phyloP scores from a whole-genome alignment of 2,888 invertebrate species.

The Pachycephus smyrnensis region DNA sequence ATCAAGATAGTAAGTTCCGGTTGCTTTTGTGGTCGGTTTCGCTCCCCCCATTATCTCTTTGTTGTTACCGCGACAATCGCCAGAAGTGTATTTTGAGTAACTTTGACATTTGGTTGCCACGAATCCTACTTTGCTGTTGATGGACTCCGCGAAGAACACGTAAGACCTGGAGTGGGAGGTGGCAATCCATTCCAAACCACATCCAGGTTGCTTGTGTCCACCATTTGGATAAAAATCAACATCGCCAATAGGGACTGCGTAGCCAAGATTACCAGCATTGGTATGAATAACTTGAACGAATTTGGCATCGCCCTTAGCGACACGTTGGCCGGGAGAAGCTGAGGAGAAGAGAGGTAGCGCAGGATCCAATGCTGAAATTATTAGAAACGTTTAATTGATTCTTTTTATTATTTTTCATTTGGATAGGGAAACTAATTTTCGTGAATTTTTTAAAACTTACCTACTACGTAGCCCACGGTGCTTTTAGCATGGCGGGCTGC shows the following conservation, averaged over 20 bases:
- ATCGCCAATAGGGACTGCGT: slow-evolving; percentile 52
- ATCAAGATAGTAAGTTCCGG: background rate
- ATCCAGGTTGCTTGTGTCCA: slow-evolving; percentile 42
- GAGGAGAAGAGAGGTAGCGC: slow-evolving; percentile 57
- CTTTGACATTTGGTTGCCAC: background rate
- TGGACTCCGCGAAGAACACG: slow-evolving; percentile 9
- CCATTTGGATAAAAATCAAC: slow-evolving; percentile 60
- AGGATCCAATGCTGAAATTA: slow-evolving; percentile 60
- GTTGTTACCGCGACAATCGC: background rate
- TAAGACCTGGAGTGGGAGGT: slow-evolving; percentile 23
- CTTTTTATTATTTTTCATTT: background rate
- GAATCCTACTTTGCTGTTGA: background rate
- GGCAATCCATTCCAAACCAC: slow-evolving; percentile 23
- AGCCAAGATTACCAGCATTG: slow-evolving; percentile 58
- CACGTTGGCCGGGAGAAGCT: slow-evolving; percentile 40
- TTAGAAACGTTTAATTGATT: no score
- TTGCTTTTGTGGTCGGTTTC: background rate
- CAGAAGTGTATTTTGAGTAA: background rate
- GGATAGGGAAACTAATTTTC: background rate
- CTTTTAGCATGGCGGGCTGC: background rate
- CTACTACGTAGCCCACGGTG: slow-evolving; percentile 5
- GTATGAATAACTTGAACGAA: slow-evolving; percentile 65
- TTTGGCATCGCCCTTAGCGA: slow-evolving; percentile 58
- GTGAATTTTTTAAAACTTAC: background rate
- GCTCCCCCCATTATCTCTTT: background rate